Base-by-base conservation (phyloP, 92 coral and sea anemone genomes). In the Nematostella vectensis region DNA sequence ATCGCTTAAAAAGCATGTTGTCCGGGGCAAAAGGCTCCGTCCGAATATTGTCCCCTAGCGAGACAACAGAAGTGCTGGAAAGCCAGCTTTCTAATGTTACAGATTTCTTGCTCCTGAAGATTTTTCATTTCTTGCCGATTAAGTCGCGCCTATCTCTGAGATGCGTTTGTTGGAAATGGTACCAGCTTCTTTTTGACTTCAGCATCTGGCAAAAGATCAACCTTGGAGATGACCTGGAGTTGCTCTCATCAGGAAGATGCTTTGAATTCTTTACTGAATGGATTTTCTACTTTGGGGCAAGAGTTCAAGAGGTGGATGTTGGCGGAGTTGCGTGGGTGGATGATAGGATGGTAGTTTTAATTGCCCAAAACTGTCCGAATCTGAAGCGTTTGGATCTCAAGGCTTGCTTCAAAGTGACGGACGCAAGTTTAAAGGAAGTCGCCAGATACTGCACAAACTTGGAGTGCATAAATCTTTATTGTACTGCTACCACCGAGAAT, bases 121-220 rank as follows among this genome's bases (percentile, higher is more conserved):
- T 89, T 30, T 89, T 89, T 43, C 47, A 57, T 21, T 61, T 42
- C 57, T 64, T 89, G 23, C 66, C 69, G 12, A 65, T 77, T 27
- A 65, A 78, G 49, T 78, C 68, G 38, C 80, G 78, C n/a, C 68
- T 89, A 11, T 40, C 50, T 4, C 43, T 78, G 24, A 78, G 83
- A n/a, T 75, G 78, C 13, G 96, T 89, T 19, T 78, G 86, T 39
- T 71, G 78, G 60, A 75, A 60, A 50, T 89, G 96, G 96, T 36
- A 53, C n/a, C 55, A 65, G n/a, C 79, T 89, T 43, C 66, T 80
- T 13, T 50, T 58, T 43, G 96, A 89, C 29, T 89, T 82, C 49
- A 85, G 88, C 61, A 57, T 89, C 28, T 89, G 96, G 96, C 71
- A 67, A 28, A 55, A 53, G 1, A 80, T 89, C 55, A 70, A 77